Conservation (phyloP, 2,797 vertebrate genomes). For the Nyctibius grandis region DNA sequence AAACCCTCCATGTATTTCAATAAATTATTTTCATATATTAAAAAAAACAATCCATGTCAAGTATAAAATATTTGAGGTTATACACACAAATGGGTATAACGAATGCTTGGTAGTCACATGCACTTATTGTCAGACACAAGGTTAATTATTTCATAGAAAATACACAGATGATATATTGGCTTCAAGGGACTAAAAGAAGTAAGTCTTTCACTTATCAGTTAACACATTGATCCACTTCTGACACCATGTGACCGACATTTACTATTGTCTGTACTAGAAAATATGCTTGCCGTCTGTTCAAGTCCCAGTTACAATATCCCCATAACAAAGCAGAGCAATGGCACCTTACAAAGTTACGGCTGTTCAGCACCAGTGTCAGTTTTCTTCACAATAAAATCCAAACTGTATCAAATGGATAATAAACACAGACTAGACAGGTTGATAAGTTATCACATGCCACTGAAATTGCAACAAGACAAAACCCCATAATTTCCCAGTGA, state of each 20-base stretch:
- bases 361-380: background rate
- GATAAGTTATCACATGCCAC: background rate
- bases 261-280: background rate
- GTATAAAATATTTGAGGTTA: background rate
- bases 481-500: background rate
- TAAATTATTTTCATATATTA: background rate
- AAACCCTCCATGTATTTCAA: background rate
- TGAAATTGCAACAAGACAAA: background rate
- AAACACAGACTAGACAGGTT: background rate
- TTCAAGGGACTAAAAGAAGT: background rate
- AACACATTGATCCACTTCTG: background rate
- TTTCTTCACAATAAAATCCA: background rate
- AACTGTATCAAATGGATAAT: background rate
- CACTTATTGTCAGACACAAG: background rate
- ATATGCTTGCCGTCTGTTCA: background rate
- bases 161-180: background rate
- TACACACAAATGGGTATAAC: background rate
- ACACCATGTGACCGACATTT: background rate
- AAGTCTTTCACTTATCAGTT: background rate
- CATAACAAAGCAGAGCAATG: background rate
- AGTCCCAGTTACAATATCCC: background rate
- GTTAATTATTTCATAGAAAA: background rate
- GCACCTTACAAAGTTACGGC: background rate
- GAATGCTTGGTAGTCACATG: background rate
- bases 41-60: background rate